Base-by-base conservation (phyloP, 2,888 invertebrate genomes). In the Stegophylla sp. region DNA sequence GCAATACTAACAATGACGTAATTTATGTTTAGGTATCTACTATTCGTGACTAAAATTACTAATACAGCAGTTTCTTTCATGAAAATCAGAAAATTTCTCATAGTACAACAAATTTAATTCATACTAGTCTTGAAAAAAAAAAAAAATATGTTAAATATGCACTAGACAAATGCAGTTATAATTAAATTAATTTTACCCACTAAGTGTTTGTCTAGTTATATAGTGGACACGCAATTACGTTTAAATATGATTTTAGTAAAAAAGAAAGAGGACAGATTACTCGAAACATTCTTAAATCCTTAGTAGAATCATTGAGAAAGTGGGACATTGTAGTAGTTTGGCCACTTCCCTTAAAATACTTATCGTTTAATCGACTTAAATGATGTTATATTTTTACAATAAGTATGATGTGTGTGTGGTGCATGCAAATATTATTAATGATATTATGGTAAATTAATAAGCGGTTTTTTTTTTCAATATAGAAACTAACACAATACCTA, bases 281-380 rank as follows among this genome's bases (percentile, higher is more conserved):
- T 64, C 64, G 41, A 12, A 64, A 66, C 75, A 66, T 76, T 76
- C 66, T 66, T 53, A 41, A 53, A 53, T 76, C 64, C 66, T 66
- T 53, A 66, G 75, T 66, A 53, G 41, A 76, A 76, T 66, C 75
- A 43, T 66, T 43, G 75, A 76, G 75, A 76, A 76, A 76, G 75
- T 76, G 66, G 75, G 41, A 76, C 75, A 76, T 51, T 43, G 53
- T 66, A 75, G 75, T 75, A 75, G 75, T 75, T 75, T 75, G 64
- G 64, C 75, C 64, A 66, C 75, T 76, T 76, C 75, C 75, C 75
- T 76, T 76, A 76, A 76, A 76, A 76, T 76, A 76, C 26, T 56
- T 56, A 56, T 72, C 56, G 20, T 53, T 51, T 34, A 51, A 48
- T 53, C 23, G 15, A 43, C 53, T 53, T 20, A 17, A 73, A 41